These are phyloP conservation scores for Drosophila rubida DNA, from an alignment of 2,888 invertebrate species.

Conservation along the genomic window DNA sequence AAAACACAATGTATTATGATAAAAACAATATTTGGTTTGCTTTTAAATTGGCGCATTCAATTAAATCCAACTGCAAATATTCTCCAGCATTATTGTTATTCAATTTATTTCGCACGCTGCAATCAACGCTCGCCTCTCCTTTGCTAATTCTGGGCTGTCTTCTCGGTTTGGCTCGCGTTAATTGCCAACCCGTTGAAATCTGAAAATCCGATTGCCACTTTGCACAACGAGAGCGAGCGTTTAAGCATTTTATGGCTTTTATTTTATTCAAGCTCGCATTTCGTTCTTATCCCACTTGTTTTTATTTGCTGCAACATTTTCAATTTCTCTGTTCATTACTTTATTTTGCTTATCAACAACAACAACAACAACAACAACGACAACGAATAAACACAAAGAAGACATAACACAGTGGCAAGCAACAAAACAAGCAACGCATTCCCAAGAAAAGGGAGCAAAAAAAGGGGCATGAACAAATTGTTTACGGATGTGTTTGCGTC, in stretches of 20 bases:
- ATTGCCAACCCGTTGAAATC: slow-evolving; percentile 31
- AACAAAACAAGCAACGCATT: slow-evolving; percentile 16
- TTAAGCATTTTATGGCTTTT: slow-evolving; percentile 37
- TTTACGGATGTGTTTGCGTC: slow-evolving; percentile 79
- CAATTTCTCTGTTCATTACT: slow-evolving; percentile 70
- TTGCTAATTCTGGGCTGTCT: too few species aligned
- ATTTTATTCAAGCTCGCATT: slow-evolving; percentile 30
- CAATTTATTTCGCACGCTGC: too few species aligned
- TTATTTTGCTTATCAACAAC: slow-evolving; percentile 70
- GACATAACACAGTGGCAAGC: slow-evolving; percentile 40
- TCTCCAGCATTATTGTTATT: not conserved
- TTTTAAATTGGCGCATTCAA: not conserved
- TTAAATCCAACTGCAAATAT: not conserved
- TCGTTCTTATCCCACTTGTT: slow-evolving; percentile 26
- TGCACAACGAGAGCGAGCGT: slow-evolving; percentile 13
- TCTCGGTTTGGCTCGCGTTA: too few species aligned
- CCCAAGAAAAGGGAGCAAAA: slow-evolving; percentile 15
- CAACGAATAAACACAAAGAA: slow-evolving; percentile 59
- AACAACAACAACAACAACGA: not conserved
- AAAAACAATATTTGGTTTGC: not conserved
- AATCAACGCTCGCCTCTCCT: too few species aligned
- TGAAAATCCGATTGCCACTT: slow-evolving; percentile 30
- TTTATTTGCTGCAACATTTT: slow-evolving; percentile 52
- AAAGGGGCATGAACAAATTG: slow-evolving; percentile 74
- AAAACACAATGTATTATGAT: not conserved